Percentiles rank a stretch among this genome's conserved stretches.
Conservation (phyloP, 2,797 vertebrate species). For the Urocyon cinereoargenteus region DNA sequence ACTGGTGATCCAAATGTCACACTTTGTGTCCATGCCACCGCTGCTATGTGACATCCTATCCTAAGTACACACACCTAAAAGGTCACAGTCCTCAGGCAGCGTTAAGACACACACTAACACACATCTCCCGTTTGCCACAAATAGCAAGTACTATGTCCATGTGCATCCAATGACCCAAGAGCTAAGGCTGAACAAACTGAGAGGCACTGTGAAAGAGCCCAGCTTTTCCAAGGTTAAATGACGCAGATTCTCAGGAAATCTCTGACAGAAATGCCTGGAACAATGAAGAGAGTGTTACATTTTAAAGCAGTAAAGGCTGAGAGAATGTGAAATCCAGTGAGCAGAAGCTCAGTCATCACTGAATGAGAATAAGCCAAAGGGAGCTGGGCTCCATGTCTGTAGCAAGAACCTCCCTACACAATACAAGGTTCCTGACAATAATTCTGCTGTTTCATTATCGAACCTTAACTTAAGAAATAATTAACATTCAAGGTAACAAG, state of each 20-base stretch:
- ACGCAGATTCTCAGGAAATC: not conserved
- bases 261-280: not conserved
- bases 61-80: not conserved
- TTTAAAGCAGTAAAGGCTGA: not conserved
- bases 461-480: constrained; percentile 35
- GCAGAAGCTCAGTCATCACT: not conserved
- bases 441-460: constrained; percentile 36
- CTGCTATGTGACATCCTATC: not conserved
- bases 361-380: not conserved
- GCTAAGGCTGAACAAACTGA: not conserved
- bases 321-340: not conserved
- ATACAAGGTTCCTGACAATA: not conserved
- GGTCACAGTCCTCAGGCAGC: not conserved
- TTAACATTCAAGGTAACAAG: constrained; percentile 52
- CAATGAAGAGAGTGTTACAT: not conserved
- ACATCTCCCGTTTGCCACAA: not conserved
- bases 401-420: not conserved
- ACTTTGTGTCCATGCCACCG: not conserved
- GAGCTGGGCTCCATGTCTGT: not conserved
- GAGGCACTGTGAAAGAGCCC: not conserved
- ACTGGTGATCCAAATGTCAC: not conserved
- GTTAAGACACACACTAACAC: not conserved
- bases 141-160: not conserved
- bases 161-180: not conserved
- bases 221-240: not conserved